Evolutionary conservation across 2,113 vertebrate genomes (phyloP).

Genomic region (Prionailurus viverrinus): DNA sequence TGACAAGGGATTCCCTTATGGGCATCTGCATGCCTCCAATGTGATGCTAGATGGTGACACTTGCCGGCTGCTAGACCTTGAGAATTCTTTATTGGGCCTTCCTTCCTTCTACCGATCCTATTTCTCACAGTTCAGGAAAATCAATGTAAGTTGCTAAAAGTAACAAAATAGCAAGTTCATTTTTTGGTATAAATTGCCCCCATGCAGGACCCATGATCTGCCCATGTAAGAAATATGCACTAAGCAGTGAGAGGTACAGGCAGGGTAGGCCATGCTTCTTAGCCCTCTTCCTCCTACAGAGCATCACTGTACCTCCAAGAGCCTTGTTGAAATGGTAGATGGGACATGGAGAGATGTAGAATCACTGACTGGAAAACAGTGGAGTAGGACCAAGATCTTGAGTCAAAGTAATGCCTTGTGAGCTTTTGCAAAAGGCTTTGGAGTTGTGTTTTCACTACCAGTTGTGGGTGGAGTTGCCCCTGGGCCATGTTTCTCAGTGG

Average conservation of each 20-base stretch:
- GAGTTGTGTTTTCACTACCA: background rate
- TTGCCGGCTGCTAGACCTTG: constrained; percentile 94
- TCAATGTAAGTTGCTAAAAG: constrained; percentile 90
- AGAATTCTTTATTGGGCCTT: constrained; percentile 96
- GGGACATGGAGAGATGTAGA: background rate
- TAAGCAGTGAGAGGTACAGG: background rate
- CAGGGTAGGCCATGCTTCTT: background rate
- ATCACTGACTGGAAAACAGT: background rate
- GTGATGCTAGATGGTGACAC: constrained; percentile 94
- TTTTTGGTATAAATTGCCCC: background rate
- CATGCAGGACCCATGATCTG: background rate
- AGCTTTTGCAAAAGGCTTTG: background rate
- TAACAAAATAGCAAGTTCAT: background rate
- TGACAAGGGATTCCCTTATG: constrained; percentile 94
- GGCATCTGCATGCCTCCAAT: constrained; percentile 96
- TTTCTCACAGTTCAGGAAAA: constrained; percentile 95
- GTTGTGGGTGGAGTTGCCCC: background rate
- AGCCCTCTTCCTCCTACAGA: background rate
- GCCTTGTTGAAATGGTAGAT: background rate
- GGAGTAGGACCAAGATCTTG: background rate
- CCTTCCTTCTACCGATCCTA: constrained; percentile 93
- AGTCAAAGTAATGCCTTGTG: background rate
- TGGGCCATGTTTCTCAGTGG: background rate
- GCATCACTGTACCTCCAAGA: background rate
- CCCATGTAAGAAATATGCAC: background rate